Conservation (phyloP, 2,113 vertebrate genomes). For the Vulpes ferrilata region DNA sequence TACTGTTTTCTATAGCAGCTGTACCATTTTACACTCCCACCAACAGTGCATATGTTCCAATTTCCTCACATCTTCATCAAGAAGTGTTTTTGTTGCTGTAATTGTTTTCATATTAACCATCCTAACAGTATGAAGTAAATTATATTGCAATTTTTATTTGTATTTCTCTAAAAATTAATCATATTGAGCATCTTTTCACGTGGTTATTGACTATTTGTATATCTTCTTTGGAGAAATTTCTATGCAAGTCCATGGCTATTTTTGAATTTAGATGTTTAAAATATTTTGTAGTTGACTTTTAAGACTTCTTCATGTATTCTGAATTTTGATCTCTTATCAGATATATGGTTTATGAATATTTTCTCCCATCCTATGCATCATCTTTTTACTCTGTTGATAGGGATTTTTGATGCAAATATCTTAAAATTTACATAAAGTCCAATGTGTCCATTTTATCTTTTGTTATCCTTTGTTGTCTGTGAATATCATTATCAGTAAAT, state of each 20-base stretch:
- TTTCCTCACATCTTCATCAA: background rate
- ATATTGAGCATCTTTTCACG: background rate
- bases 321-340: background rate
- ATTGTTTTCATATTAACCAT: background rate
- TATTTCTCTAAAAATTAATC: background rate
- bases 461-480: no score
- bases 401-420: no score
- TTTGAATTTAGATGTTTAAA: background rate
- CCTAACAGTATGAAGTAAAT: background rate
- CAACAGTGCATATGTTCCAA: background rate
- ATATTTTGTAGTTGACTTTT: background rate
- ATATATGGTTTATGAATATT: no score
- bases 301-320: background rate
- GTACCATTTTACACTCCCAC: background rate
- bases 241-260: background rate
- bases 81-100: background rate
- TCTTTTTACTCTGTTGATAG: no score
- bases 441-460: no score
- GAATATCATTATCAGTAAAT: no score
- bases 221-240: background rate
- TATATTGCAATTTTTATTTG: background rate
- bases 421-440: no score
- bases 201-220: background rate
- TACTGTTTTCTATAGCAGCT: background rate
- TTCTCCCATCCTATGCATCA: no score